phyloP scores from a whole-genome alignment of 2,888 invertebrate species.

The Acleris laterana region DNA sequence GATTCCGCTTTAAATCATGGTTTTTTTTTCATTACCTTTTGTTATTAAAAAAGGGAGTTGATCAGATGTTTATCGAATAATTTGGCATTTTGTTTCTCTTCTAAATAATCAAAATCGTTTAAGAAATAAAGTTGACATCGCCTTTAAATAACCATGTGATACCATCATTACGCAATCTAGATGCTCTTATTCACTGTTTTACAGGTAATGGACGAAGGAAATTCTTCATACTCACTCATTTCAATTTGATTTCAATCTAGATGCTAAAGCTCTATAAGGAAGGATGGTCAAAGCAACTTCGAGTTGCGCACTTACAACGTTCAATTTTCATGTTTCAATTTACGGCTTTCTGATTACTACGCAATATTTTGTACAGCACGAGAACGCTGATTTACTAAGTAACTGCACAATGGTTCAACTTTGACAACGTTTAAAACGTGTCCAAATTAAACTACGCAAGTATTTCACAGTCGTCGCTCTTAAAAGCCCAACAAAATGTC shows the following conservation, averaged over 20 bases:
- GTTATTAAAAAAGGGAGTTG: no score
- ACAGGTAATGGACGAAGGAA: neutral
- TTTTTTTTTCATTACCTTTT: no score
- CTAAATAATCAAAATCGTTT: no score
- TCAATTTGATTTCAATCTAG: neutral
- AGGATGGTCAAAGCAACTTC: neutral
- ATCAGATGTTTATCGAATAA: no score
- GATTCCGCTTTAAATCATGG: no score
- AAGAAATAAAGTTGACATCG: no score
- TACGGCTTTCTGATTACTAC: conserved; percentile 10
- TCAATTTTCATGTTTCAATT: conserved; percentile 1
- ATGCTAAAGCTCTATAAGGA: no score
- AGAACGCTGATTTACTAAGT: conserved; percentile 9
- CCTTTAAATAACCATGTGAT: no score
- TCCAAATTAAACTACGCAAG: conserved; percentile 26
- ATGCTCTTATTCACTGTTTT: conserved; percentile 1
- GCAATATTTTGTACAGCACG: conserved; percentile 17
- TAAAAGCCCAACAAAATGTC: conserved; percentile 17
- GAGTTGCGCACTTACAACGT: neutral
- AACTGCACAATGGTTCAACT: conserved; percentile 3
- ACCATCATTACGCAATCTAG: neutral
- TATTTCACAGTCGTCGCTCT: conserved; percentile 20
- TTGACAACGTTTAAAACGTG: conserved; percentile 27
- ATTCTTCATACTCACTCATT: conserved; percentile 1
- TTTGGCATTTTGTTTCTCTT: no score